A percentile compares a stretch with the other conserved stretches of the same genome.
phyloP scores from a whole-genome alignment of 2,113 vertebrate species.

The Leptobrachium ailaonicum region DNA sequence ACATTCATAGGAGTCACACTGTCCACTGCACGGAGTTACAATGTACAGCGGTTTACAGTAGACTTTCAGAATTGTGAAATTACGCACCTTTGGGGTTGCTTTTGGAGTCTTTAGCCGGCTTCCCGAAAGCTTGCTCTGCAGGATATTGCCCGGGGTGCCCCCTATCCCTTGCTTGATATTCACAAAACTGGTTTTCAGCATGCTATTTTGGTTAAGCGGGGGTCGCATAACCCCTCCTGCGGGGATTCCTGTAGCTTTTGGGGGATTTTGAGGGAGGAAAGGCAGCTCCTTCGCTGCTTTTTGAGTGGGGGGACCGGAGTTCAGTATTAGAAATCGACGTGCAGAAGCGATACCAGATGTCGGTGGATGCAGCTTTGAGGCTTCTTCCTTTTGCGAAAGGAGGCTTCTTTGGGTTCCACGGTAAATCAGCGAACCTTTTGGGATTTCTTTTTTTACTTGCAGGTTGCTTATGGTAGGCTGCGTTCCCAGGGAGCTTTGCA shows the following conservation, averaged over 20 bases:
- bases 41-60: too few species aligned
- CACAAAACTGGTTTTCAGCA: neutral
- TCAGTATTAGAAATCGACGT: neutral
- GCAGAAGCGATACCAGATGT: neutral
- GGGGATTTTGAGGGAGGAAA: neutral
- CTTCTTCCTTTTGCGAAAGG: neutral
- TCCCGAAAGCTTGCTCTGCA: neutral
- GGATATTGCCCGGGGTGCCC: neutral
- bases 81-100: conserved; percentile 17
- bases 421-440: neutral
- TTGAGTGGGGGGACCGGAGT: neutral
- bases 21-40: too few species aligned
- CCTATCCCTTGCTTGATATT: neutral
- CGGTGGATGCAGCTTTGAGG: neutral
- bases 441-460: neutral
- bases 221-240: neutral
- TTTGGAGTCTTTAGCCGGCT: neutral
- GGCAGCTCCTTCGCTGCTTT: neutral
- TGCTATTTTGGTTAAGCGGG: neutral
- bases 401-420: neutral
- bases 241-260: conserved; percentile 6
- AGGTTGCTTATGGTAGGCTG: neutral
- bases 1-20: too few species aligned
- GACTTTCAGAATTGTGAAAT: too few species aligned
- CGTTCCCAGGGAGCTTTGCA: too few species aligned